Evolutionary conservation across 2,888 invertebrate genomes (phyloP).

Genomic region (Metellina segmentata): DNA sequence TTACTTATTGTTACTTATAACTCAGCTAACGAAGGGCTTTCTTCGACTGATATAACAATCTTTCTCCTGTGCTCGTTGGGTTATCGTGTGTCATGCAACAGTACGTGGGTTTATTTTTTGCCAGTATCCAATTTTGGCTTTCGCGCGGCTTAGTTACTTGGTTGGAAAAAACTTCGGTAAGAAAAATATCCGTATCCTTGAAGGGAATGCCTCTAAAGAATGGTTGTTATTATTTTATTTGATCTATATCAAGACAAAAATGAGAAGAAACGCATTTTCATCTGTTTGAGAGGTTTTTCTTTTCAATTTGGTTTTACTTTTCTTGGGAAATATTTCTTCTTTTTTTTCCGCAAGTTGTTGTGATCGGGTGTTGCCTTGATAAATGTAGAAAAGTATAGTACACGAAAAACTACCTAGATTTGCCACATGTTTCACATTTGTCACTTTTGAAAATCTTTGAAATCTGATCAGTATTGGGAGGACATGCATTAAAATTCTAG

Average conservation of each 20-base stretch:
- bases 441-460: too few relatives aligned
- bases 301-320: neutral
- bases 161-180: neutral
- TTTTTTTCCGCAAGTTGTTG: neutral
- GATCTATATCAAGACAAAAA: neutral
- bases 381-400: neutral
- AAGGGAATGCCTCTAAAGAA: neutral
- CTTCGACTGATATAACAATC: neutral
- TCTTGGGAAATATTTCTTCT: neutral
- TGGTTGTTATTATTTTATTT: neutral
- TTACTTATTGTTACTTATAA: neutral
- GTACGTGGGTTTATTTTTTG: neutral
- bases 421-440: too few relatives aligned
- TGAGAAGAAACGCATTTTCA: neutral
- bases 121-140: neutral
- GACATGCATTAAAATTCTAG: too few relatives aligned
- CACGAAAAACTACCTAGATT: too few relatives aligned
- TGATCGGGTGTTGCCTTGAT: neutral
- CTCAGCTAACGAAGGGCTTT: slow-evolving; percentile 12
- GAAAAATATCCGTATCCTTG: neutral
- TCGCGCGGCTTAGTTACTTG: neutral
- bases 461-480: too few relatives aligned
- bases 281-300: neutral
- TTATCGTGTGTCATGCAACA: neutral
- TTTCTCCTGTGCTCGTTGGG: neutral